Base-by-base conservation (phyloP, 2,888 invertebrate genomes). In the Lymantria dispar region DNA sequence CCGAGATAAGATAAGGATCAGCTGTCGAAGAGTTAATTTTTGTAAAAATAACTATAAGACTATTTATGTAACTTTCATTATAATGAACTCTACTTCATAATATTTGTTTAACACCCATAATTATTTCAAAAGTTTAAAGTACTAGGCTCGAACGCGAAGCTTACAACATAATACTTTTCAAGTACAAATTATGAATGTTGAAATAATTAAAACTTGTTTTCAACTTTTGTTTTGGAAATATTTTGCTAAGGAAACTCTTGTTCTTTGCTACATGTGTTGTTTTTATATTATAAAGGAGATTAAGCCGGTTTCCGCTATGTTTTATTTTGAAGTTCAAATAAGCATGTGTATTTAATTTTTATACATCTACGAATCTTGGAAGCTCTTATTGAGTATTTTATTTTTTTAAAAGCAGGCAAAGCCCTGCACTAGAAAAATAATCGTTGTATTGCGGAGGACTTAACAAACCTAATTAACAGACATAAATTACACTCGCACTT, bases 121-220 rank as follows among this genome's bases (percentile, higher is more conserved):
- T 62, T 40, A 55, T 58, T 48, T 36, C 42, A 47, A 30, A 52
- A 58, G 14, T 13, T 40, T 48, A 42, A 55, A 48, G 45, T 49
- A 46, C 47, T 45, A 42, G 13, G 22, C 38, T 46, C 7, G 40
- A 52, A 42, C 49, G 12, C 52, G 46, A 39, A 50, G 47, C 51
- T 58, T 15, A 54, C 45, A 65, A 59, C 47, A 54, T 53, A 52
- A 45, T 56, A 45, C 54, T 58, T 50, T 38, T 37, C 31, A 40
- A 15, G 39, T 40, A 54, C 56, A 49, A 56, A 58, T 64, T 55
- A 59, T 58, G 45, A 48, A 52, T 49, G 45, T 52, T 50, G 31
- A 57, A 66, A 67, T 64, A 64, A 64, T 64, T 63, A 63, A 50
- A 64, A 67, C 53, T 67, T 66, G 10, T 15, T 13, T 7, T 8